These are phyloP conservation scores for Peromyscus aztecus DNA, from an alignment of 2,797 vertebrate genomes.

Conservation along the genomic window DNA sequence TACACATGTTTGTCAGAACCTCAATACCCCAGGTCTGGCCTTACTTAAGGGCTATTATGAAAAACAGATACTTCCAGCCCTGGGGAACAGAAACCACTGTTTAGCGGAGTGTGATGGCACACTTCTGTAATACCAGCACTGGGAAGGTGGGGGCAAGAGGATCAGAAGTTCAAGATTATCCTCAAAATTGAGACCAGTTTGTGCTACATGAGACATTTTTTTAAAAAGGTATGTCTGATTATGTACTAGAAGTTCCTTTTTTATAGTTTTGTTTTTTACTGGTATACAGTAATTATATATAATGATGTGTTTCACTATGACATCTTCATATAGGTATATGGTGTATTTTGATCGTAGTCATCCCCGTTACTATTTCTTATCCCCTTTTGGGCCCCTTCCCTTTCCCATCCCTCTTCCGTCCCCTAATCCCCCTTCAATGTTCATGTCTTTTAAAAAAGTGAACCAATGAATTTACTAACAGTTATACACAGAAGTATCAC, in stretches of 20 bases:
- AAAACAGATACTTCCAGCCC: constrained; percentile 23
- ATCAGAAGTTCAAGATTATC: background rate
- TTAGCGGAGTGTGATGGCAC: background rate
- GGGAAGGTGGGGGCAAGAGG: background rate
- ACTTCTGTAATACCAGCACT: background rate
- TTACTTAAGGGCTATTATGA: background rate
- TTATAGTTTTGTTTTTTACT: background rate
- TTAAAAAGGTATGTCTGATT: constrained; percentile 30
- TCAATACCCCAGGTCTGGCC: background rate
- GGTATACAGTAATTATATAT: background rate
- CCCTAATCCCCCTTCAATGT: background rate
- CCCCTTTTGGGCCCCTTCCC: background rate
- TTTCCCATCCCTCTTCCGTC: background rate
- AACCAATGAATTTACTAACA: background rate
- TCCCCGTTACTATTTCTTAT: background rate
- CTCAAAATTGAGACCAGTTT: background rate
- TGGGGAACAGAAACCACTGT: constrained; percentile 4
- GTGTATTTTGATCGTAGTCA: background rate
- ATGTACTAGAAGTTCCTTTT: background rate
- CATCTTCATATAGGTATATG: background rate
- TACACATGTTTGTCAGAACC: background rate
- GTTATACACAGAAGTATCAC: background rate
- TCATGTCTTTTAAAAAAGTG: background rate
- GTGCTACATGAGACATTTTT: background rate
- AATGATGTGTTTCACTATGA: background rate